phyloP scores from a whole-genome alignment of 2,888 invertebrate species.

The Chrysolina haemoptera region DNA sequence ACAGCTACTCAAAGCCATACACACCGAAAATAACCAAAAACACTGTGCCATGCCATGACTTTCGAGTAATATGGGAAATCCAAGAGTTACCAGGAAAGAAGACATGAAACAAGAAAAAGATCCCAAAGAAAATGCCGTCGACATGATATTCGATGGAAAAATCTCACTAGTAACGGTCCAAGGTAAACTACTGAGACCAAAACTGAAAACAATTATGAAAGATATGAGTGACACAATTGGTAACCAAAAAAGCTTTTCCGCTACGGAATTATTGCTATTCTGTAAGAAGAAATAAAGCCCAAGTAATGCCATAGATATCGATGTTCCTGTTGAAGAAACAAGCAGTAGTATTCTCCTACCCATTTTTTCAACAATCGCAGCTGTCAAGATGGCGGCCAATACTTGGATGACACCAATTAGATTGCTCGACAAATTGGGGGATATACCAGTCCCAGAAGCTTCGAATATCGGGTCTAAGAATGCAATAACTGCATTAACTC shows the following conservation, averaged over 20 bases:
- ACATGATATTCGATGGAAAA: slow-evolving; percentile 78
- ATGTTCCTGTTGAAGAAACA: slow-evolving; percentile 77
- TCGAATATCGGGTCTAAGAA: slow-evolving; percentile 81
- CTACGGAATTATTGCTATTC: slow-evolving; percentile 28
- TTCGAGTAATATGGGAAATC: slow-evolving; percentile 53
- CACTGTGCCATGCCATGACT: slow-evolving; percentile 52
- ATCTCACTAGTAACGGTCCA: slow-evolving; percentile 89
- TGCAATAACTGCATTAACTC: slow-evolving; percentile 85
- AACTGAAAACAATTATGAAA: slow-evolving; percentile 81
- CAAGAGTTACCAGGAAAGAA: slow-evolving; percentile 53
- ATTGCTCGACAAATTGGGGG: slow-evolving; percentile 78
- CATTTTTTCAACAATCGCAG: slow-evolving; percentile 81
- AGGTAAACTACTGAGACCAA: slow-evolving; percentile 81
- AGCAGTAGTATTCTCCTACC: slow-evolving; percentile 79
- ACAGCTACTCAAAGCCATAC: slow-evolving; percentile 46
- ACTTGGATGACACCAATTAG: slow-evolving; percentile 85
- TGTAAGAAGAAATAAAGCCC: slow-evolving; percentile 52
- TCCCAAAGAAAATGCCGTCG: slow-evolving; percentile 76
- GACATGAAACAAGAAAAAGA: slow-evolving; percentile 48
- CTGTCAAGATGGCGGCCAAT: slow-evolving; percentile 77
- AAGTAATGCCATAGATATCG: slow-evolving; percentile 68
- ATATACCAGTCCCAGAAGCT: slow-evolving; percentile 77
- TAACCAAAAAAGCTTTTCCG: slow-evolving; percentile 74
- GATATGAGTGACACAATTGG: slow-evolving; percentile 80
- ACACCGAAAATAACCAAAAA: slow-evolving; percentile 56